Conservation (phyloP, 2,888 invertebrate species). For the Parnassius apollo region DNA sequence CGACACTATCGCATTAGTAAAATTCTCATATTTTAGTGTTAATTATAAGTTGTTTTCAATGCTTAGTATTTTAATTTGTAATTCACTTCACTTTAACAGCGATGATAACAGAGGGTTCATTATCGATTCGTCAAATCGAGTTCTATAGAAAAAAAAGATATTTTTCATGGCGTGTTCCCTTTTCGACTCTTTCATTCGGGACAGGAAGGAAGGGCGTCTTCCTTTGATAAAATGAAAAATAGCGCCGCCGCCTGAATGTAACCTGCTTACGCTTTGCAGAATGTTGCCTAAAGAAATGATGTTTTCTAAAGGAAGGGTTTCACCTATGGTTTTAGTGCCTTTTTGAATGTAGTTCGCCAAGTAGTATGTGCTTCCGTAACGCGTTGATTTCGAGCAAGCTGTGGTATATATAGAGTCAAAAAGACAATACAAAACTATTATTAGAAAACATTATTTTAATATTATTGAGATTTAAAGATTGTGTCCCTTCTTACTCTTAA, state of each 20-base stretch:
- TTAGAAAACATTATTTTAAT: no score
- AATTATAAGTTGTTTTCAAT: no score
- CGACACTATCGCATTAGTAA: no score
- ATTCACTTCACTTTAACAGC: constrained; percentile 5
- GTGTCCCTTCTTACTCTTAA: no score
- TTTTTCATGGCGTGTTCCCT: constrained; percentile 57
- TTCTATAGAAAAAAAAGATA: constrained; percentile 50
- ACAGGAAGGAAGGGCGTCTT: constrained; percentile 68
- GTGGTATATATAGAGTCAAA: no score
- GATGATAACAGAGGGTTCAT: constrained; percentile 26
- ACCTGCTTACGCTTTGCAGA: constrained; percentile 55
- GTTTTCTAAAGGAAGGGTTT: constrained; percentile 44
- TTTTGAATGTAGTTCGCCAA: constrained; percentile 1
- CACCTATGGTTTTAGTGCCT: constrained; percentile 13
- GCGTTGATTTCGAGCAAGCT: not conserved
- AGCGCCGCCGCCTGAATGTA: constrained; percentile 61
- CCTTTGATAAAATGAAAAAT: constrained; percentile 78
- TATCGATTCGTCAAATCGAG: constrained; percentile 50
- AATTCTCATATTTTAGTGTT: no score
- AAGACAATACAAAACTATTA: no score
- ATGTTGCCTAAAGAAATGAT: constrained; percentile 42
- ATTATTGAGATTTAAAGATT: no score
- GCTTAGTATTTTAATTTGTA: no score
- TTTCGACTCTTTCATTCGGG: constrained; percentile 64
- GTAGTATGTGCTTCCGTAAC: not conserved